phyloP scores from a whole-genome alignment of 2,113 vertebrate genomes.

The Mus musculus region GRCm39 chr2:118325501-118326000 shows the following conservation, averaged over 20 bases:
- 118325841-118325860: neutral
- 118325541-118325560: slow-evolving; percentile 64
- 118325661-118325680: neutral
- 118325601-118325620: neutral
- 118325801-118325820: neutral
- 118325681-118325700: neutral
- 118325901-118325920: neutral
- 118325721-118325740: neutral
- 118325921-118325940: neutral
- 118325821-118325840: neutral
- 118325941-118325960: too few species aligned
- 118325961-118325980: neutral
- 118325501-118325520: slow-evolving; percentile 54
- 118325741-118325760: too few species aligned
- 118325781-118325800: neutral
- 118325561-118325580: slow-evolving; percentile 80
- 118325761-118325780: neutral
- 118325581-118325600: neutral
- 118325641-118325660: neutral
- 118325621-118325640: neutral
- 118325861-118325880: neutral
- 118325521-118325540: slow-evolving; percentile 58
- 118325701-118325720: neutral
- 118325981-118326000: too few species aligned
- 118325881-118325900: neutral